Evolutionary conservation across 2,113 vertebrate species (phyloP).

Genomic region (Sitta europaea): DNA sequence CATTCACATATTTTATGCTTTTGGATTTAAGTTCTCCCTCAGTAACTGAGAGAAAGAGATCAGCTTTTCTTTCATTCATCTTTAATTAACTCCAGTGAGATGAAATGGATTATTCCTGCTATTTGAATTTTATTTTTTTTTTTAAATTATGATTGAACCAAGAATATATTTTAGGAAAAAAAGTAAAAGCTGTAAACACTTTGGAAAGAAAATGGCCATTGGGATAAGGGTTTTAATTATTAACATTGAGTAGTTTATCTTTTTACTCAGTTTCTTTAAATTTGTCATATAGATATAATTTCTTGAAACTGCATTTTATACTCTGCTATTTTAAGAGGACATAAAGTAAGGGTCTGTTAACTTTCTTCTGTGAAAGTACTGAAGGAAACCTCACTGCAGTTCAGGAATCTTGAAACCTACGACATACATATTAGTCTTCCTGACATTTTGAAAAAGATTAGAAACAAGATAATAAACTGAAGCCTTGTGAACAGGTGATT

Average conservation of each 20-base stretch:
- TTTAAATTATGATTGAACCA: background rate
- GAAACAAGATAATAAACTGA: background rate
- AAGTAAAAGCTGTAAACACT: background rate
- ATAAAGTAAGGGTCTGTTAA: background rate
- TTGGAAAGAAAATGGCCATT: background rate
- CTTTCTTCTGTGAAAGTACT: background rate
- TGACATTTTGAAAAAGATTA: background rate
- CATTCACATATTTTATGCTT: background rate
- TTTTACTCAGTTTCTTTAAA: background rate
- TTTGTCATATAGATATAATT: background rate
- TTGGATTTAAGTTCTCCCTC: background rate
- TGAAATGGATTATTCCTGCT: background rate
- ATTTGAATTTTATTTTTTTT: background rate
- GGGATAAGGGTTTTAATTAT: background rate
- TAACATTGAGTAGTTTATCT: background rate
- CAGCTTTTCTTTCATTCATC: background rate
- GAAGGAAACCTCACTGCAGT: background rate
- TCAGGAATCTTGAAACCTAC: background rate
- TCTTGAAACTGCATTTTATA: background rate
- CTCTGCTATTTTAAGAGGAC: background rate
- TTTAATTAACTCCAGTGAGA: background rate
- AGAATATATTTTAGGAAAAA: background rate
- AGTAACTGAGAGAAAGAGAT: background rate
- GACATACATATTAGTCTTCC: background rate
- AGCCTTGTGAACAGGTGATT: background rate